Evolutionary conservation across 2,888 invertebrate genomes (phyloP), one percentile per base, ranked within the genome.

Genomic region (Heteromurus nitidus): DNA sequence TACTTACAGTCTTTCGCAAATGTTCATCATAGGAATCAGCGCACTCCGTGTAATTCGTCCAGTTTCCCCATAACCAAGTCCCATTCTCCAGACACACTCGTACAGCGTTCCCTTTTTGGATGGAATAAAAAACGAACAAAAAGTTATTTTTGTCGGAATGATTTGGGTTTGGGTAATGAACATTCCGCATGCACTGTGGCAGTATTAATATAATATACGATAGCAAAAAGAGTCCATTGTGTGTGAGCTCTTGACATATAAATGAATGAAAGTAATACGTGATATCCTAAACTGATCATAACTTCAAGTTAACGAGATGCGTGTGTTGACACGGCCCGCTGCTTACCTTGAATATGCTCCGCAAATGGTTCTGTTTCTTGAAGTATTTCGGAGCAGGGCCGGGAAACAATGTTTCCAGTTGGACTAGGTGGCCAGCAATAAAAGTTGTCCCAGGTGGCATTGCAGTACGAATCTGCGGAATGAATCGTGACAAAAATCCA

Each of bases 381-480:
- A 62, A 86, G 80, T 13, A 86, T 82, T 74, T 82, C 82, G 0
- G 97, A 96, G 89, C 97, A 97, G 84, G 91, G 91, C 88, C 94
- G 93, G 53, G 91, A 91, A 5, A 92, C 91, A 7, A 91, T 91
- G 0, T 91, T 90, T n/a, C 94, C 94, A 0, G 94, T 93, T 70
- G 91, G 91, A 0, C 95, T 94, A 0, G 95, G 93, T 0, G 95
- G 95, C 97, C 97, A 97, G 89, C 97, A 97, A 1, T 96, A 90
- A 87, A 93, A 92, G 24, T 92, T 91, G 88, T 97, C 97, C 92
- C 93, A 96, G 16, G 93, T 93, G 86, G 94, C 91, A 82, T 92
- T 92, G 89, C 95, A 95, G 89, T 92, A 93, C 42, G 88, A 86
- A 84, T 89, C 89, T 88, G 88, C 13, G 36, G n/a, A n/a, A n/a